These are phyloP conservation scores for Uropetala carovei DNA, from an alignment of 2,888 invertebrate species.

Conservation along the genomic window DNA sequence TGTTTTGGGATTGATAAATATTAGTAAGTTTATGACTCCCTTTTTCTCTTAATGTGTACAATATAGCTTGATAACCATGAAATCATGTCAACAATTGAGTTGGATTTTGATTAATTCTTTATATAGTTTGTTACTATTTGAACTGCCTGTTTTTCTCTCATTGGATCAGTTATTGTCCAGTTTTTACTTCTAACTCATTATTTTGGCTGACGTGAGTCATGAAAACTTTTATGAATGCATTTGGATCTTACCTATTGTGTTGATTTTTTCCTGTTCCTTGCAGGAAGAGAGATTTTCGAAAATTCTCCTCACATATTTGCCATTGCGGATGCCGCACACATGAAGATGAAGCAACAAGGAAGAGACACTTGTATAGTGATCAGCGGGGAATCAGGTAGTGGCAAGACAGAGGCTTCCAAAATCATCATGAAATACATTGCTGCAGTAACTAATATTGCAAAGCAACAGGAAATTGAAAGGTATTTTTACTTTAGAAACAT, in stretches of 20 bases:
- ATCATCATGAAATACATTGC: constrained; percentile 99
- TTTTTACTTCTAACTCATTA: too few species aligned
- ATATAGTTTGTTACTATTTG: too few species aligned
- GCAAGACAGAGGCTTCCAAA: constrained; percentile 99
- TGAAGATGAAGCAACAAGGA: constrained; percentile 91
- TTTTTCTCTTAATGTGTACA: too few species aligned
- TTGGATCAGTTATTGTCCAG: too few species aligned
- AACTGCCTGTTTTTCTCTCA: too few species aligned
- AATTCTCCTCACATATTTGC: constrained; percentile 98
- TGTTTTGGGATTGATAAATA: too few species aligned
- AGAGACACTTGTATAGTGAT: constrained; percentile 98
- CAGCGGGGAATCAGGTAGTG: constrained; percentile 97
- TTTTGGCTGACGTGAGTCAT: too few species aligned
- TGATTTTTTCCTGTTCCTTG: constrained; percentile 49
- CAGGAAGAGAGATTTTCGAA: constrained; percentile 95
- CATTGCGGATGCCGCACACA: constrained; percentile 97
- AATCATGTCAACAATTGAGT: too few species aligned
- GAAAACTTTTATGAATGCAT: not conserved
- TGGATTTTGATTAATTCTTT: too few species aligned
- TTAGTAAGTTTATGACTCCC: too few species aligned
- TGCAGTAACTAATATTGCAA: constrained; percentile 94
- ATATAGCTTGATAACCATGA: too few species aligned
- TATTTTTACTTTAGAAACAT: constrained; percentile 72
- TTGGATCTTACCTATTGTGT: too few species aligned
- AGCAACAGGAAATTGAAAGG: constrained; percentile 97